Base-by-base conservation (phyloP, 2,113 vertebrate genomes). In the Anolis carolinensis region DNA sequence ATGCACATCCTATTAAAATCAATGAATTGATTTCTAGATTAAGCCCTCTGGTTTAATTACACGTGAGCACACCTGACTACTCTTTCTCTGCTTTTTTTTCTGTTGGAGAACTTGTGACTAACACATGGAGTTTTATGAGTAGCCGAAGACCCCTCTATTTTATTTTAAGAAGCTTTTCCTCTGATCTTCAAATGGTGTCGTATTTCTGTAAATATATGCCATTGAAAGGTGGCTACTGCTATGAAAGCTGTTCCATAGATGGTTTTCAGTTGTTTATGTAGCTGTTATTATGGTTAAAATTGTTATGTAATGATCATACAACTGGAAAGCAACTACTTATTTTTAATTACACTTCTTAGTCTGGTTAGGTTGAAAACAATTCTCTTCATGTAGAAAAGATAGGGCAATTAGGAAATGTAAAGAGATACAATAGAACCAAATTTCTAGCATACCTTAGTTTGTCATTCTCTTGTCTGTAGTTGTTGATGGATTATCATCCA, bases 61-160 rank as follows among this genome's bases (percentile, higher is more conserved):
- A 7, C 5, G 75, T 52, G 32, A 77, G 7, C 8, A 77, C 50
- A 62, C 3, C 34, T 83, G 62, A 39, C 14, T 55, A 14, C 52
- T 55, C 16, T 55, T 55, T 67, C 25, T 34, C 13, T 71, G 34
- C 16, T 34, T 59, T 18, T 8, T 27, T 48, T 88, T 87, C 65
- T 6, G 0, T 76, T 79, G 3, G 32, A 86, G 82, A 88, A 70
- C 36, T 32, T 6, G 68, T 23, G 14, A 23, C 82, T 87, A 88
- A 79, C 0, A 0, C 78, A 59, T 16, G 1, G 80, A 36, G 83
- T 55, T 44, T 1, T 78, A 25, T 75, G 83, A 88, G 48, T 36
- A 52, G 30, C 78, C 82, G 0, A 0, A 0, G 65, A 0, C 67
- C 90, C 77, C 23, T 20, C 79, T 85, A 87, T 0, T 81, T 83